These are phyloP conservation scores for Bos javanicus DNA, from an alignment of 2,113 vertebrate species.

Conservation along the genomic window DNA sequence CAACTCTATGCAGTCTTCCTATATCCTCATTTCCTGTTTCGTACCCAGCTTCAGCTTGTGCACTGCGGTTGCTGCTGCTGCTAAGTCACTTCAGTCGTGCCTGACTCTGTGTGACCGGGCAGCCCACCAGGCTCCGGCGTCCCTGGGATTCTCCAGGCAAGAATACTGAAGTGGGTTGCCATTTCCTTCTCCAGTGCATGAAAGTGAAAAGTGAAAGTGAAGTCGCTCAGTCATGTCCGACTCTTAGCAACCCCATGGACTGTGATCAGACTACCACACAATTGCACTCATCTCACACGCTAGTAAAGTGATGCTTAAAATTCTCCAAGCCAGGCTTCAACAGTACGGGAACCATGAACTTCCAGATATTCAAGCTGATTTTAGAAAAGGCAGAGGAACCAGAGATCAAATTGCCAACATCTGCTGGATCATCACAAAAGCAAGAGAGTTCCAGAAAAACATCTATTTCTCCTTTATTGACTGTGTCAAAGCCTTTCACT, in stretches of 20 bases:
- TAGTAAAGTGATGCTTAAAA: background rate
- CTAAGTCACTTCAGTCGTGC: too few relatives aligned
- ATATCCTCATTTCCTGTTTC: background rate
- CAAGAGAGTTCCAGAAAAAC: background rate
- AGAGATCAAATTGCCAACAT: background rate
- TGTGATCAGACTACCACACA: background rate
- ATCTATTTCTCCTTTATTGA: background rate
- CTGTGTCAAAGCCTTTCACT: background rate
- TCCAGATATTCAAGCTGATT: background rate
- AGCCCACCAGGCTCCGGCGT: too few relatives aligned
- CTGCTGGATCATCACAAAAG: background rate
- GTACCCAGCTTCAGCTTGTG: background rate
- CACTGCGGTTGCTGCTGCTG: too few relatives aligned
- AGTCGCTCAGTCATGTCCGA: too few relatives aligned
- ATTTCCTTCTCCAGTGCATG: too few relatives aligned
- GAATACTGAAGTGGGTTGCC: too few relatives aligned
- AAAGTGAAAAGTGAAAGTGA: too few relatives aligned
- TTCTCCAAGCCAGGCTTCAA: background rate
- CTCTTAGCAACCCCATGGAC: too few relatives aligned
- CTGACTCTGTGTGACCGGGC: rapidly evolving
- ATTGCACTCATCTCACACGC: background rate
- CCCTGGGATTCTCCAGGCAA: too few relatives aligned
- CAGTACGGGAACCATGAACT: background rate
- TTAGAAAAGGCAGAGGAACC: background rate
- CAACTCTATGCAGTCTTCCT: background rate